Conservation (phyloP, 2,888 invertebrate genomes). For the Xanthorhoe spadicearia region DNA sequence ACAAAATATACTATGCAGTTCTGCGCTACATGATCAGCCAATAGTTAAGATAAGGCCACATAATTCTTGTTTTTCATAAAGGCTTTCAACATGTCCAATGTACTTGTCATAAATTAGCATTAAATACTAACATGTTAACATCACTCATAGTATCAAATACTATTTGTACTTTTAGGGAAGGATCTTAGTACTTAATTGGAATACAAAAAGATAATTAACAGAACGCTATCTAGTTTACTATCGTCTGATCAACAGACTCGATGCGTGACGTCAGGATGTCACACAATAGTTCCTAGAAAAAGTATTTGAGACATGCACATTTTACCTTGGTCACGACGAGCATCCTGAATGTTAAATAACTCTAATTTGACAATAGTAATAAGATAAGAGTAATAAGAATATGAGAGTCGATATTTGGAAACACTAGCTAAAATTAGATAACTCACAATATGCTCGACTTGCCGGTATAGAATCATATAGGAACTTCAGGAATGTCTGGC, state of each 20-base stretch:
- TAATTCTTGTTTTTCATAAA: neutral
- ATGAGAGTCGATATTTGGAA: neutral
- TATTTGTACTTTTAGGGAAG: conserved; percentile 40
- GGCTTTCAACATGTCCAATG: neutral
- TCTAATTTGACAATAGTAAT: neutral
- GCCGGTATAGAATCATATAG: neutral
- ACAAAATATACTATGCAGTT: conserved; percentile 3
- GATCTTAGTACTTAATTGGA: conserved; percentile 18
- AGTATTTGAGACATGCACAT: neutral
- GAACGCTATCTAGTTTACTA: conserved; percentile 2
- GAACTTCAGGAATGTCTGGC: neutral
- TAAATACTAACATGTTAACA: conserved; percentile 44
- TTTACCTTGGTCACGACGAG: neutral
- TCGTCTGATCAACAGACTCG: conserved; percentile 12
- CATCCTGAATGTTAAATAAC: neutral
- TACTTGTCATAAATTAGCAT: conserved; percentile 41
- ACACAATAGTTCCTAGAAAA: neutral
- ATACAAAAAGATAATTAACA: conserved; percentile 10
- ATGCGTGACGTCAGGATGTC: neutral
- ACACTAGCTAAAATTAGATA: neutral
- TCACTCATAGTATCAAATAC: conserved; percentile 32
- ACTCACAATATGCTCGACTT: neutral
- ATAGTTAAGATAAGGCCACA: neutral
- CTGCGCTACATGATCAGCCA: conserved; percentile 4
- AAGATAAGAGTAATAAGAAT: neutral